phyloP scores from a whole-genome alignment of 2,888 invertebrate species.

The Sacculina carcini region DNA sequence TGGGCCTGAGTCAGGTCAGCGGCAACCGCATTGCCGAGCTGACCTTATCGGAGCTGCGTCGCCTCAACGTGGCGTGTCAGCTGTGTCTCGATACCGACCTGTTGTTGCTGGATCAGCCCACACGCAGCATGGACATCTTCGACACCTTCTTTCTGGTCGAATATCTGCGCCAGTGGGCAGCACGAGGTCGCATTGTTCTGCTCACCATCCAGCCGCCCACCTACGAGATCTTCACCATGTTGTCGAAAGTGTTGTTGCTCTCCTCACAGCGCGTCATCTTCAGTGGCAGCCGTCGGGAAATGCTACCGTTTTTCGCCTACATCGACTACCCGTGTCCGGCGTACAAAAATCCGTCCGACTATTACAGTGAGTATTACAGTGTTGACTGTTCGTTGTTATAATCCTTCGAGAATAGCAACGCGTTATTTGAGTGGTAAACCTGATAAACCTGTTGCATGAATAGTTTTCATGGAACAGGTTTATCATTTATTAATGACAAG shows the following conservation, averaged over 20 bases:
- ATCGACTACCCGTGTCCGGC: conserved; percentile 84
- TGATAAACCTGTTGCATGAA: too few relatives aligned
- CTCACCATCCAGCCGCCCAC: conserved; percentile 81
- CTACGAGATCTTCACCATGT: conserved; percentile 83
- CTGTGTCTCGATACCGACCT: conserved; percentile 54
- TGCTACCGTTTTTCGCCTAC: conserved; percentile 73
- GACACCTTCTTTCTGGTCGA: conserved; percentile 86
- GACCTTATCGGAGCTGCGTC: conserved; percentile 60
- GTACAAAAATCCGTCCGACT: conserved; percentile 87
- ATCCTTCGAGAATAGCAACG: too few relatives aligned
- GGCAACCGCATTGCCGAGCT: conserved; percentile 59
- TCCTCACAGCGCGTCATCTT: conserved; percentile 78
- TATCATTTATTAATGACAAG: too few relatives aligned
- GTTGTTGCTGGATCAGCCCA: conserved; percentile 62
- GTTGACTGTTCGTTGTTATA: too few relatives aligned
- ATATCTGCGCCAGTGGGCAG: conserved; percentile 73
- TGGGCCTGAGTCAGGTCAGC: conserved; percentile 66
- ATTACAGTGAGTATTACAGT: conserved; percentile 40
- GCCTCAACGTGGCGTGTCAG: conserved; percentile 70
- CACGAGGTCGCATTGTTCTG: conserved; percentile 22
- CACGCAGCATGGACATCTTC: conserved; percentile 71
- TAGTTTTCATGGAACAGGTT: too few relatives aligned
- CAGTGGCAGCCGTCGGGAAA: conserved; percentile 60
- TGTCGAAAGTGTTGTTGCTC: conserved; percentile 53
- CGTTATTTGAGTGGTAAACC: too few relatives aligned